Conservation (phyloP, 2,113 vertebrate genomes). For the Crotalus horridus region DNA sequence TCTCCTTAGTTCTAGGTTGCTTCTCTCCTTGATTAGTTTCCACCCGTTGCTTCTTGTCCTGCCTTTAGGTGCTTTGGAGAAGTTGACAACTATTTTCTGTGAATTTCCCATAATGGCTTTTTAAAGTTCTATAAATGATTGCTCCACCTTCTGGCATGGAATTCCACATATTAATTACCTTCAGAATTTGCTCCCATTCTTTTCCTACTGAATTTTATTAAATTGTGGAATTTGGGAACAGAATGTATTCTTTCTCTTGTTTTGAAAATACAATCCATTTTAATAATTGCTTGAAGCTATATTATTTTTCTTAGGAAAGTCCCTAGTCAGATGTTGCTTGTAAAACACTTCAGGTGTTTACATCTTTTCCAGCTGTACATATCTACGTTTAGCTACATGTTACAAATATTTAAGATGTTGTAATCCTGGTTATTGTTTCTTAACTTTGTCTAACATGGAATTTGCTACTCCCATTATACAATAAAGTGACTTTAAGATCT, state of each 20-base stretch:
- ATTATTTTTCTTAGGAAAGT: not conserved
- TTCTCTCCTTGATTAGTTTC: no score
- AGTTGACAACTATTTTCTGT: not conserved
- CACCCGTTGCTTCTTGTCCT: no score
- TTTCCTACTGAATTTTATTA: not conserved
- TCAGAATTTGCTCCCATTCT: not conserved
- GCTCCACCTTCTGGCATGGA: not conserved
- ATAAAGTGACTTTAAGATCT: not conserved
- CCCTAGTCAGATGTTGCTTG: not conserved
- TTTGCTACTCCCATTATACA: not conserved
- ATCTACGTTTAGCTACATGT: not conserved
- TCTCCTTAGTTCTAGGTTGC: no score
- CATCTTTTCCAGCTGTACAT: not conserved
- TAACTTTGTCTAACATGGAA: not conserved
- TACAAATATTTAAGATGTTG: not conserved
- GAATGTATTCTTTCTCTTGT: not conserved
- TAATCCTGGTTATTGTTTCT: not conserved
- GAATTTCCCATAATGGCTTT: not conserved
- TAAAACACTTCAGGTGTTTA: not conserved
- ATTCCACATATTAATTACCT: not conserved
- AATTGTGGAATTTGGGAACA: not conserved
- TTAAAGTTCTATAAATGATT: not conserved
- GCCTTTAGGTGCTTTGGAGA: no score
- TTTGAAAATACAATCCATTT: not conserved
- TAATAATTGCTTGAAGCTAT: not conserved